Conservation (phyloP, 2,797 vertebrate species). For the Phoeniculus purpureus region DNA sequence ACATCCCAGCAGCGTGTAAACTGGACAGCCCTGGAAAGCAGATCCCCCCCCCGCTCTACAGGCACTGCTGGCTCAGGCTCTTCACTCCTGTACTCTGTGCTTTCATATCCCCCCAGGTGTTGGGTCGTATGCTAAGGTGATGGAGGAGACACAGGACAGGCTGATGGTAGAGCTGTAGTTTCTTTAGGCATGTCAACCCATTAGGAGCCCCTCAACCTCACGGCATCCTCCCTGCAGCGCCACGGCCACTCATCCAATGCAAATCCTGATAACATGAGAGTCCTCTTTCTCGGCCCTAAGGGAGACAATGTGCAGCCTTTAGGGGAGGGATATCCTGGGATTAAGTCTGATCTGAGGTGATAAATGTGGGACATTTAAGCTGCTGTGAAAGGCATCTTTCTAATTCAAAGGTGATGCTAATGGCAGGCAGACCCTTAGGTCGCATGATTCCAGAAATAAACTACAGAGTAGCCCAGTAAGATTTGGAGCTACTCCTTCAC, state of each 20-base stretch:
- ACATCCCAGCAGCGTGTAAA: accelerated
- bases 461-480: background rate
- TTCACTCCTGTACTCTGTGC: background rate
- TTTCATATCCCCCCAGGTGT: background rate
- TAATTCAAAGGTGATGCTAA: constrained; percentile 25
- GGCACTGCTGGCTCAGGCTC: background rate
- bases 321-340: background rate
- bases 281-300: background rate
- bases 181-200: background rate
- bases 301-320: background rate
- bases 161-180: accelerated
- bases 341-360: background rate
- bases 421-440: background rate
- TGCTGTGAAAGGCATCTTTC: background rate
- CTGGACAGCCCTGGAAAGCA: background rate
- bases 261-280: background rate
- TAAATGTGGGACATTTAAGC: background rate
- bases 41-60: accelerated
- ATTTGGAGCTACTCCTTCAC: background rate
- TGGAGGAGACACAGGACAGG: background rate
- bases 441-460: constrained; percentile 43
- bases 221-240: background rate
- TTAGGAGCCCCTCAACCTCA: background rate
- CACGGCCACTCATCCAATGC: background rate
- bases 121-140: background rate